Percentiles rank a stretch among this genome's conserved stretches.
phyloP scores from a whole-genome alignment of 1,140 invertebrate genomes.

The Drosophila neocordata region DNA sequence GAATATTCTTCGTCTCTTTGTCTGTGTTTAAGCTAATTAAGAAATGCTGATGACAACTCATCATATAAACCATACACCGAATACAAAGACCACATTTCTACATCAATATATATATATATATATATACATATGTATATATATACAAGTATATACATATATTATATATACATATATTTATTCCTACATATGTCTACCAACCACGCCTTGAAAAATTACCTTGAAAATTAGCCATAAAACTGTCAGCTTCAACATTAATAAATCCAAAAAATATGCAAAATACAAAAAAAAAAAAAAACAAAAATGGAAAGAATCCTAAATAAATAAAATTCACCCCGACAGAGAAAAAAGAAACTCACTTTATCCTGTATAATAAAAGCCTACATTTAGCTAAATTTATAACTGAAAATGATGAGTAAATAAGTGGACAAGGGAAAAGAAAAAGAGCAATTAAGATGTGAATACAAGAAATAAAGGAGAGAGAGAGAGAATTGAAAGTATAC shows the following conservation, averaged over 20 bases:
- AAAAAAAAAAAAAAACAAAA: slow-evolving; percentile 45
- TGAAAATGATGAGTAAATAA: too few relatives aligned
- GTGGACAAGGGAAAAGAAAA: neutral
- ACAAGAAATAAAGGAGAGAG: neutral
- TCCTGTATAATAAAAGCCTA: too few relatives aligned
- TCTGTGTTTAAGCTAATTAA: slow-evolving; percentile 65
- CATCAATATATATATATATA: neutral
- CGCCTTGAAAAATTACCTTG: slow-evolving; percentile 51
- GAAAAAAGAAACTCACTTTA: too few relatives aligned
- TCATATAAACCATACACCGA: neutral
- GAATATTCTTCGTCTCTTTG: slow-evolving; percentile 21
- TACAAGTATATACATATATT: slow-evolving; percentile 24
- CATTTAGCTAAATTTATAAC: too few relatives aligned
- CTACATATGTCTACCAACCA: slow-evolving; percentile 38
- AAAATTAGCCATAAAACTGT: slow-evolving; percentile 75
- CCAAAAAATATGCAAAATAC: slow-evolving; percentile 46
- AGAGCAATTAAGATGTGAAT: neutral
- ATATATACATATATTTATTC: slow-evolving; percentile 18
- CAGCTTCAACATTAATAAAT: slow-evolving; percentile 28
- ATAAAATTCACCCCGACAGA: neutral
- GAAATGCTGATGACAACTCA: slow-evolving; percentile 49
- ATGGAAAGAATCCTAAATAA: neutral
- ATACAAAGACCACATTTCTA: neutral
- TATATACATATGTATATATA: slow-evolving; percentile 27
- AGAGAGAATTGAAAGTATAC: too few relatives aligned